Conservation (phyloP, 2,113 vertebrate genomes). For the Corythaixoides concolor region DNA sequence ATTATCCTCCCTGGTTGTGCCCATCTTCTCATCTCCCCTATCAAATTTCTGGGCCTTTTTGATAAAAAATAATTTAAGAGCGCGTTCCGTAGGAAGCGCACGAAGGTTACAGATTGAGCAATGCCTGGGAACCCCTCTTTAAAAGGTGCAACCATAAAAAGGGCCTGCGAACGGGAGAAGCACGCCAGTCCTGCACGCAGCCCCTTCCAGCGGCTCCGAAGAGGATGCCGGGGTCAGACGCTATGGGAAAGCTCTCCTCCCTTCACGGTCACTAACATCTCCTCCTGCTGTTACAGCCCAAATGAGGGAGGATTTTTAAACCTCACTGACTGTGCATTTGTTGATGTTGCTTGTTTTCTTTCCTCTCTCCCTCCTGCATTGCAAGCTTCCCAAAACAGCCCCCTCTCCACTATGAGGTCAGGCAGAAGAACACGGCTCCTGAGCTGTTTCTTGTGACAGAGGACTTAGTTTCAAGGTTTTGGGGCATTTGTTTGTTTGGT, state of each 20-base stretch:
- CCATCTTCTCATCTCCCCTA: constrained; percentile 69
- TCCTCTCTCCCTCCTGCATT: background rate
- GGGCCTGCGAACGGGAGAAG: fast-evolving
- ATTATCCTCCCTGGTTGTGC: constrained; percentile 49
- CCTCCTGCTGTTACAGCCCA: background rate
- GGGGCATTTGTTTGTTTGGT: background rate
- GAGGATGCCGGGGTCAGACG: background rate
- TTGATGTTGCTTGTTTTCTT: background rate
- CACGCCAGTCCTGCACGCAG: background rate
- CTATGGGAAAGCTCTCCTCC: background rate
- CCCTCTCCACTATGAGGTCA: background rate
- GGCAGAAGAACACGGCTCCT: background rate
- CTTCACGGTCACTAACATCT: background rate
- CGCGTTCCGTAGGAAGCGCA: background rate
- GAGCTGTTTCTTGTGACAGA: background rate
- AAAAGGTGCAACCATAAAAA: background rate
- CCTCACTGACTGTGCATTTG: background rate
- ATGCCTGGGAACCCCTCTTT: constrained; percentile 4
- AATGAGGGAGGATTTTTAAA: background rate
- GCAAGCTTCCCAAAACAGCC: background rate
- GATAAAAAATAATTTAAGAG: constrained; percentile 71
- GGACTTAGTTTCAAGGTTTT: background rate
- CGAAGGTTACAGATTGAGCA: constrained; percentile 22
- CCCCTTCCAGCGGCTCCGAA: background rate
- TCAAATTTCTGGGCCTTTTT: constrained; percentile 70